Conservation (phyloP, 2,888 invertebrate genomes). For the Balanococcus diminutus region DNA sequence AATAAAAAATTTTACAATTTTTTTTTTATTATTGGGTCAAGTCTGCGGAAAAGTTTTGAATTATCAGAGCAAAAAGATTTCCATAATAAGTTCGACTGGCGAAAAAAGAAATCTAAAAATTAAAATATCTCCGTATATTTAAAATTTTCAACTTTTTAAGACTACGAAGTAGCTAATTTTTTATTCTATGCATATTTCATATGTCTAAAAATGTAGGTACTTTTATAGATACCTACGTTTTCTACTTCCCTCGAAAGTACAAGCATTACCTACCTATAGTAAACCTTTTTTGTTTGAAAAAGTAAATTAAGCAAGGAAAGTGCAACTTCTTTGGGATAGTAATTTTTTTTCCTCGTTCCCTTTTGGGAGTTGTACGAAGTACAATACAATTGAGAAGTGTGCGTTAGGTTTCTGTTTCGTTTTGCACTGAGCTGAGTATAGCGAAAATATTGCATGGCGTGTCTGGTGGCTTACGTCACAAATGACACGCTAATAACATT, state of each 20-base stretch:
- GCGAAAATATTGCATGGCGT: not conserved
- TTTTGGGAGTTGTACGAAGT: not conserved
- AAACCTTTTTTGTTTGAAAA: not conserved
- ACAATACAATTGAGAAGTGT: not conserved
- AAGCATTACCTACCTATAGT: too few species aligned
- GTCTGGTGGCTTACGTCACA: conserved; percentile 1
- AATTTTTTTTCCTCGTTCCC: not conserved
- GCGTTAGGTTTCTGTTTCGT: not conserved
- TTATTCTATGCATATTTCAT: not conserved
- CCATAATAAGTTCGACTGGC: not conserved
- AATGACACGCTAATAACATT: conserved; percentile 1
- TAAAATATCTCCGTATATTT: too few species aligned
- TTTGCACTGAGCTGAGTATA: not conserved
- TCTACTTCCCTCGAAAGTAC: too few species aligned
- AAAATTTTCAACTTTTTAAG: too few species aligned
- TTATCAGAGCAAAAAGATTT: not conserved
- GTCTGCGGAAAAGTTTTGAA: not conserved
- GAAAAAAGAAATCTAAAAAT: not conserved
- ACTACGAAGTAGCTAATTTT: too few species aligned
- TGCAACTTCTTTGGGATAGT: not conserved
- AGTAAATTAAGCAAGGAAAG: not conserved
- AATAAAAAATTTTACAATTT: not conserved
- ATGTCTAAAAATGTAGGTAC: not conserved
- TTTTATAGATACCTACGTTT: not conserved
- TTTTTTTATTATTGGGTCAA: not conserved